Evolutionary conservation across 53 echinoderm and acorn worm genomes (phyloP).

Genomic region (Holothuria leucospilota): DNA sequence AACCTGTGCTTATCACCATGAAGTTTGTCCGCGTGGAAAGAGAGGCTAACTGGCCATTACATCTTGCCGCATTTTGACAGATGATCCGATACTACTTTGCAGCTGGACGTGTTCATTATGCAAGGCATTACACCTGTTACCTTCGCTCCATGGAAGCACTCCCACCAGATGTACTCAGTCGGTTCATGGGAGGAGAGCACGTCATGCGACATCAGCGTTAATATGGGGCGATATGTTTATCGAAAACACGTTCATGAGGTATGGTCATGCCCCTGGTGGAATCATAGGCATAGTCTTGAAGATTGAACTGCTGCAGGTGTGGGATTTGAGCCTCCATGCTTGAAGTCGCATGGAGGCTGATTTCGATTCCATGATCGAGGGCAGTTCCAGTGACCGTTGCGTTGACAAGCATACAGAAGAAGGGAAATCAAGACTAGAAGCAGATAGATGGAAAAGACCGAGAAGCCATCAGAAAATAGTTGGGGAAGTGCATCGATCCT

Average conservation of each 20-base stretch:
- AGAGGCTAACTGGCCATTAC: slow-evolving; percentile 52
- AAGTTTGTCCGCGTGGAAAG: slow-evolving; percentile 14
- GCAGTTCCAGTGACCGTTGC: not conserved
- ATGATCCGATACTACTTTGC: slow-evolving; percentile 14
- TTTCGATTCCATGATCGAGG: not conserved
- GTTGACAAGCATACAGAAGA: not conserved
- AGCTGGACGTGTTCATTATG: no score
- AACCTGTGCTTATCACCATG: slow-evolving; percentile 40
- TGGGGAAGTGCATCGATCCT: not conserved
- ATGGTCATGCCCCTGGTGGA: not conserved
- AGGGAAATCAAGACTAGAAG: not conserved
- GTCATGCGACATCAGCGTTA: slow-evolving; percentile 32
- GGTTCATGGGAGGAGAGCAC: slow-evolving; percentile 62
- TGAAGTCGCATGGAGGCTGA: not conserved
- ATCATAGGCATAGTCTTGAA: not conserved
- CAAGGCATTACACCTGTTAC: no score
- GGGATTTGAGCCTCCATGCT: not conserved
- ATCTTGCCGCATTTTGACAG: slow-evolving; percentile 43
- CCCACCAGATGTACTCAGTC: slow-evolving; percentile 1
- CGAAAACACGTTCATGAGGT: slow-evolving; percentile 67
- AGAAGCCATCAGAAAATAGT: not conserved
- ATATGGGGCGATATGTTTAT: slow-evolving; percentile 74
- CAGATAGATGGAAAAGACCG: not conserved
- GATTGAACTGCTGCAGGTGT: not conserved
- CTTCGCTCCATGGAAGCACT: no score